Base-by-base conservation (phyloP, 1,140 invertebrate genomes). In the Bicyclus anynana region DNA sequence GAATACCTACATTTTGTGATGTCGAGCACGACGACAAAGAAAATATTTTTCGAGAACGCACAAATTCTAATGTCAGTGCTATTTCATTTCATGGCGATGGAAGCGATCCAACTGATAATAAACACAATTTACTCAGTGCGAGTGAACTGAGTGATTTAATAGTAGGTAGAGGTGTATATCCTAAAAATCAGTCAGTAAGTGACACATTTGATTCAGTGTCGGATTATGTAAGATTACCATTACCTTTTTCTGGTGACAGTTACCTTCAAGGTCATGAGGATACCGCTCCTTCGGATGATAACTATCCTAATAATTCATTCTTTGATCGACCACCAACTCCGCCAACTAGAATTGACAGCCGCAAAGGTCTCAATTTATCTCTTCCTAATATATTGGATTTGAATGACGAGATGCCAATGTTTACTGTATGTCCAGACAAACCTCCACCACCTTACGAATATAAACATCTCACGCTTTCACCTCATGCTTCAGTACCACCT, bases 171-270 rank as follows among this genome's bases (percentile, higher is more conserved):
- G 91, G 91, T 9, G 90, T 91, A 10, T 95, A 95, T 87, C 95
- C 95, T 4, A 93, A 92, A 33, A 90, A 93, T 26, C 94, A 95
- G 64, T 95, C 94, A 0, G 94, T 96, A 17, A 95, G 94, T 67
- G 92, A 93, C 40, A 96, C 94, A 0, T 91, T 96, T 71, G 95
- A 96, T 74, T 96, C 95, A 0, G 95, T 96, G 67, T 96, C 95
- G 12, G 95, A 97, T 77, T 97, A 97, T 74, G 95, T 97, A 0
- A 95, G 94, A 14, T 89, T 96, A 72, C 94, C 95, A 7, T 91
- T 94, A 7, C 92, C 93, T 1, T 91, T 90, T 74, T 80, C 89
- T 59, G 89, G 88, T 20, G 87, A 89, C 59, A 90, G 91, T 67
- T 92, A 91, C 72, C 76, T 90, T 42, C 82, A 86, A 58, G 89